Evolutionary conservation across 2,888 invertebrate species (phyloP), one percentile per base, ranked within the genome.

Genomic region (Dyspetes luteomarginatus): DNA sequence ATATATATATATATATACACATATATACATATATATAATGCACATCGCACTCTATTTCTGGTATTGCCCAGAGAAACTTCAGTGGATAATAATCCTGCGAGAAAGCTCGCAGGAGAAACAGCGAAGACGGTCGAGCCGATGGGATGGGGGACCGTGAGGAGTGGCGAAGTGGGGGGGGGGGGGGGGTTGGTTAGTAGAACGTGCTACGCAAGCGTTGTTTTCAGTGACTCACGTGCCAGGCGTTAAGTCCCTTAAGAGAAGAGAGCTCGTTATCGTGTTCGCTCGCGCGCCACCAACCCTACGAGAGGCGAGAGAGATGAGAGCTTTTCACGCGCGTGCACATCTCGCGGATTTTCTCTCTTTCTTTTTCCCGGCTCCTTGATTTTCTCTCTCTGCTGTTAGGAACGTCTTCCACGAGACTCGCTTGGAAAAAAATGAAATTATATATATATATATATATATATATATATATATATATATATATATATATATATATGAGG

Each of bases 161-260:
- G 28, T 5, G 28, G 28, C 3, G n/a, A n/a, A n/a, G n/a, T n/a
- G 17, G 50, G 9, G 12, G 30, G 28, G 17, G 55, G 17, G 22
- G 4, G 36, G 17, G 62, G 48, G 22, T n/a, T 15, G 48, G 4
- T 7, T 26, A n/a, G 19, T 19, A 9, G 56, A 41, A 24, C 68
- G 62, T 36, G 62, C 55, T 36, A 52, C 55, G 17, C 41, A 52
- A 45, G 56, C 58, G 77, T 60, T 71, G 60, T 43, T 77, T 36
- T 22, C 67, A 68, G 50, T 68, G 75, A 68, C 75, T 76, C 75
- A 76, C 75, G 75, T 68, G 75, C 75, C 75, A 52, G 60, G 75
- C 67, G 75, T 76, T 62, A 68, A 76, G 75, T 76, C 68, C 75
- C 75, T 68, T 68, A 65, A 76, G 75, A 76, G 75, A 76, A 68